Evolutionary conservation across 2,113 vertebrate species (phyloP).

Genomic region (Daphoenositta chrysoptera): DNA sequence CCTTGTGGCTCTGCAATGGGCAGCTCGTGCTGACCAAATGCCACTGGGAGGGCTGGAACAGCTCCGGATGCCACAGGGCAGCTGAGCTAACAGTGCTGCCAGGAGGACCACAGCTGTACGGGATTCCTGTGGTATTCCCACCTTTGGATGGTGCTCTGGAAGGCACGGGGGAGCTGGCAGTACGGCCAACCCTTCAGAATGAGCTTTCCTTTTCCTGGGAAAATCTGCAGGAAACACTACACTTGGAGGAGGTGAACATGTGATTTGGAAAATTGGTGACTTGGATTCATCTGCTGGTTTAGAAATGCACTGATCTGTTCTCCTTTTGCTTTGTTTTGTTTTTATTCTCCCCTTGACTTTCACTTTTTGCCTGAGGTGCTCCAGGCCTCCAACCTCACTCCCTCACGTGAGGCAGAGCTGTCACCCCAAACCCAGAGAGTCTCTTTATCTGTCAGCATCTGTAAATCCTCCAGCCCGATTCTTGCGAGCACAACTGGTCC

Average conservation of each 20-base stretch:
- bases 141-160: background rate
- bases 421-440: background rate
- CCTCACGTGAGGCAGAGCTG: accelerated
- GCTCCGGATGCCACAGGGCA: background rate
- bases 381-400: background rate
- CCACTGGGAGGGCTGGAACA: background rate
- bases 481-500: background rate
- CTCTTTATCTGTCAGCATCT: background rate
- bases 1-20: background rate
- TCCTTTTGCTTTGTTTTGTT: background rate
- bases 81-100: background rate
- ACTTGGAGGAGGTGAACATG: background rate
- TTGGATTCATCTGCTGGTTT: background rate
- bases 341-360: background rate
- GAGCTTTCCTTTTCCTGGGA: background rate
- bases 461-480: background rate
- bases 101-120: accelerated
- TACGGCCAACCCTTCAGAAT: background rate
- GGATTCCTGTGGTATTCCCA: background rate
- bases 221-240: background rate
- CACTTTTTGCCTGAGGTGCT: background rate
- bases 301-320: background rate
- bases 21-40: background rate
- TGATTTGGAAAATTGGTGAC: background rate
- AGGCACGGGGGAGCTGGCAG: background rate